Percentiles rank a stretch among this genome's conserved stretches.
phyloP scores from a whole-genome alignment of 2,888 invertebrate species.

The Lasioglossum calceatum region DNA sequence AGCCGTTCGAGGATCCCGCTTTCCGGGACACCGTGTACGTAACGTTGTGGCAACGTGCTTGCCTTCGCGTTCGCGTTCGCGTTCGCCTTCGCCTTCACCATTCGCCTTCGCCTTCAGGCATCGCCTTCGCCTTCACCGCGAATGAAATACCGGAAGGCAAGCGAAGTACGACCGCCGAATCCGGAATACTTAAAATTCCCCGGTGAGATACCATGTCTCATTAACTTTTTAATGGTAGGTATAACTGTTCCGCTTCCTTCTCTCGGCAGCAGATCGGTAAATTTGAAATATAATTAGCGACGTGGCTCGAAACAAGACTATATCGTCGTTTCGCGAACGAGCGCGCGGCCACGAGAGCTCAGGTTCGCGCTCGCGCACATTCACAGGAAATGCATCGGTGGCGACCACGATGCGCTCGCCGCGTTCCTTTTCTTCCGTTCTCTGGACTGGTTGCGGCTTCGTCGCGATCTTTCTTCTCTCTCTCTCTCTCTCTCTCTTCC shows the following conservation, averaged over 20 bases:
- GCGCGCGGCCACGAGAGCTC: background rate
- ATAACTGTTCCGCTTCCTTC: constrained; percentile 57
- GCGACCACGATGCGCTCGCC: constrained; percentile 40
- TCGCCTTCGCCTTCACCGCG: background rate
- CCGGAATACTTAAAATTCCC: constrained; percentile 43
- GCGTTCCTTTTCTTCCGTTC: constrained; percentile 40
- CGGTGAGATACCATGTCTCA: constrained; percentile 47
- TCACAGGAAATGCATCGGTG: constrained; percentile 44
- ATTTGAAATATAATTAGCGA: constrained; percentile 57
- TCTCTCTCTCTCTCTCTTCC: background rate
- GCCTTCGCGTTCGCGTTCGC: background rate
- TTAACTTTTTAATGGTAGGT: constrained; percentile 55
- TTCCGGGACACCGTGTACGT: constrained; percentile 2
- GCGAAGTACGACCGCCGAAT: constrained; percentile 47
- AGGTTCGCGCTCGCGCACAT: background rate
- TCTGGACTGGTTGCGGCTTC: background rate
- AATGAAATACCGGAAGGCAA: constrained; percentile 47
- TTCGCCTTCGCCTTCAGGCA: background rate
- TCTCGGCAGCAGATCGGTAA: constrained; percentile 45
- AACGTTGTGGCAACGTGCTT: background rate
- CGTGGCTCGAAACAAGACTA: constrained; percentile 46
- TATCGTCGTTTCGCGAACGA: constrained; percentile 26
- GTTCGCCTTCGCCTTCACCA: background rate
- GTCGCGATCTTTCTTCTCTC: background rate
- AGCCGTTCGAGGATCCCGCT: background rate